These are phyloP conservation scores for Coturnix japonica DNA, from an alignment of 2,113 vertebrate genomes.

Conservation along the genomic window DNA sequence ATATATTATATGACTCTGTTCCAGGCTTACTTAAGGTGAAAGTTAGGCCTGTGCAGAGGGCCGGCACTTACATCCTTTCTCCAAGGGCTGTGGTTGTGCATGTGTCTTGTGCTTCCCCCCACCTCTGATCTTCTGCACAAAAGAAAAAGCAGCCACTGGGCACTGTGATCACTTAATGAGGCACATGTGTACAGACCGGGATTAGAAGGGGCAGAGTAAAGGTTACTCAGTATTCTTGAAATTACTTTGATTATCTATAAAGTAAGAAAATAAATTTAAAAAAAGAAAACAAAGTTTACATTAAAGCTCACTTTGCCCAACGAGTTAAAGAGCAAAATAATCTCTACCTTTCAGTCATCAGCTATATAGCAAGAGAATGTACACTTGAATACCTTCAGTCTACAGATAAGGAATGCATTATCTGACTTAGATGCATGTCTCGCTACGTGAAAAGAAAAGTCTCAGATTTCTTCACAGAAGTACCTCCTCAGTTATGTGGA, in stretches of 20 bases:
- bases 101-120: not conserved
- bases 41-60: not conserved
- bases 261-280: not conserved
- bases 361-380: not conserved
- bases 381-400: not conserved
- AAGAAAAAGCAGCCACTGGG: not conserved
- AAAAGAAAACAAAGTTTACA: not conserved
- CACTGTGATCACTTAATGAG: not conserved
- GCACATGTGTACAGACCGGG: not conserved
- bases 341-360: not conserved
- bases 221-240: not conserved
- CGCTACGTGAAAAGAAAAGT: not conserved
- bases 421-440: not conserved
- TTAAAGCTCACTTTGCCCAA: not conserved
- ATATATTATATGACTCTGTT: slow-evolving; percentile 10
- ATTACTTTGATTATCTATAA: not conserved
- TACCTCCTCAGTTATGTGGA: not conserved
- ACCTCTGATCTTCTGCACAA: not conserved
- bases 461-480: not conserved
- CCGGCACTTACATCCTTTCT: not conserved
- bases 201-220: not conserved
- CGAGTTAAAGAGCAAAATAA: not conserved
- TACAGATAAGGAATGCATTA: not conserved
- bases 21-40: slow-evolving; percentile 11
- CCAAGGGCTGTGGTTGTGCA: not conserved